A percentile compares a stretch with the other conserved stretches of the same genome.
These are phyloP conservation scores for Leptinotarsa defecta DNA, from an alignment of 1,140 invertebrate genomes.

Conservation along the genomic window DNA sequence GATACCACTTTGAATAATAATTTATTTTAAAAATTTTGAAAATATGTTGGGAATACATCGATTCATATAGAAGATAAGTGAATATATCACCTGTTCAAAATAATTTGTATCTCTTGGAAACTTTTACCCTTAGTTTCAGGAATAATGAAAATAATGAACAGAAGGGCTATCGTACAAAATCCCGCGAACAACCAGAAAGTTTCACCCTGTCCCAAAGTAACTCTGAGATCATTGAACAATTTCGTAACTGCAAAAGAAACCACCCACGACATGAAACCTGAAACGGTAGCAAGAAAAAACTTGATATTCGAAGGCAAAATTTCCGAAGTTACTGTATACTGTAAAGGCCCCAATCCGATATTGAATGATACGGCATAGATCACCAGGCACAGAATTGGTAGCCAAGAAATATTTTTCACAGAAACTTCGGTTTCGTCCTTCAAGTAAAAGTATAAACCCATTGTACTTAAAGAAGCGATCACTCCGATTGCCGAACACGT, in stretches of 20 bases:
- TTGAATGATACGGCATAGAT: conserved; percentile 38
- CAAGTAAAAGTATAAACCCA: conserved; percentile 45
- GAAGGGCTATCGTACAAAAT: conserved; percentile 27
- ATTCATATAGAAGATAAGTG: neutral
- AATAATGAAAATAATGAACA: conserved; percentile 35
- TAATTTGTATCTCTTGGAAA: conserved; percentile 39
- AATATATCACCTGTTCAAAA: conserved; percentile 24
- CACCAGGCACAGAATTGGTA: conserved; percentile 42
- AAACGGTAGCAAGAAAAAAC: conserved; percentile 73
- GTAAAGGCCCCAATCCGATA: conserved; percentile 75
- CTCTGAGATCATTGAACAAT: conserved; percentile 66
- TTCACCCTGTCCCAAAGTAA: conserved; percentile 66
- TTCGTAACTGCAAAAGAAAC: conserved; percentile 74
- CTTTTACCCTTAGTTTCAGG: conserved; percentile 40
- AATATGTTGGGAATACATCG: too few relatives aligned
- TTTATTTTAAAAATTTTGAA: too few relatives aligned
- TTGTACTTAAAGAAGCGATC: conserved; percentile 45
- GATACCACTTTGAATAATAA: too few relatives aligned
- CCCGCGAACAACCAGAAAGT: conserved; percentile 80
- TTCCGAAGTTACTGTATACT: conserved; percentile 82
- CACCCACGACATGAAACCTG: conserved; percentile 72
- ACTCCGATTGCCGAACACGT: conserved; percentile 70
- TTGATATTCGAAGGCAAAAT: conserved; percentile 76
- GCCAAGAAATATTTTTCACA: conserved; percentile 37
- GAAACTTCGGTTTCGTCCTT: conserved; percentile 29